A percentile compares a stretch with the other conserved stretches of the same genome.
These are phyloP conservation scores for Patella ulyssiponensis DNA, from an alignment of 2,888 invertebrate species.

Conservation along the genomic window DNA sequence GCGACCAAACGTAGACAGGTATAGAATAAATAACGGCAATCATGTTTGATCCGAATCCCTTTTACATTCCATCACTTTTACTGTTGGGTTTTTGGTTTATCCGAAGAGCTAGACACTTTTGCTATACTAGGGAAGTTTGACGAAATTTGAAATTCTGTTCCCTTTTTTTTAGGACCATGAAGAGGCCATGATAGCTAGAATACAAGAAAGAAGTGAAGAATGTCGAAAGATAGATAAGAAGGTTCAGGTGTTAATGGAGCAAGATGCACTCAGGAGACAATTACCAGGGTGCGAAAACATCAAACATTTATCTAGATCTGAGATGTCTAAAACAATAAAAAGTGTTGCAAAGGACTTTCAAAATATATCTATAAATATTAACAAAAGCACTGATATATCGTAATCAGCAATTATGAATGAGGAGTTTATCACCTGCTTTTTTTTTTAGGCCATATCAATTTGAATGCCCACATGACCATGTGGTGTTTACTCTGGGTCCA, in stretches of 20 bases:
- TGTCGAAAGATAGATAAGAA: conserved; percentile 38
- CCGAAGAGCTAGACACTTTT: too few relatives aligned
- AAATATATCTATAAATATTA: conserved; percentile 23
- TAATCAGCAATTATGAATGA: too few relatives aligned
- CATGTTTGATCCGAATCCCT: too few relatives aligned
- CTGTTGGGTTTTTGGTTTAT: too few relatives aligned
- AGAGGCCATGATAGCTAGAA: conserved; percentile 33
- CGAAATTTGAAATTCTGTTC: too few relatives aligned
- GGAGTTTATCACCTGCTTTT: too few relatives aligned
- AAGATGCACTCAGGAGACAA: conserved; percentile 37
- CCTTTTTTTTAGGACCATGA: conserved; percentile 35
- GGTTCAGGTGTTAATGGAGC: conserved; percentile 35
- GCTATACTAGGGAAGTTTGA: too few relatives aligned
- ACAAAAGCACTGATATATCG: too few relatives aligned
- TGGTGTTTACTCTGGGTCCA: too few relatives aligned
- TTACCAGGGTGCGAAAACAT: conserved; percentile 30
- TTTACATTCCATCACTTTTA: too few relatives aligned
- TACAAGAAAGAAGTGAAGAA: conserved; percentile 39
- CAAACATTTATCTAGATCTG: conserved; percentile 33
- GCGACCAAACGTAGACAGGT: conserved; percentile 38
- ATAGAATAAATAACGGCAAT: background rate
- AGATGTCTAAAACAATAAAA: conserved; percentile 31
- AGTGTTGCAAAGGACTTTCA: conserved; percentile 33
- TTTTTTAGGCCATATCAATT: too few relatives aligned
- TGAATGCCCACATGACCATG: too few relatives aligned